phyloP scores from a whole-genome alignment of 2,113 vertebrate genomes.

The Lichenostomus cassidix region DNA sequence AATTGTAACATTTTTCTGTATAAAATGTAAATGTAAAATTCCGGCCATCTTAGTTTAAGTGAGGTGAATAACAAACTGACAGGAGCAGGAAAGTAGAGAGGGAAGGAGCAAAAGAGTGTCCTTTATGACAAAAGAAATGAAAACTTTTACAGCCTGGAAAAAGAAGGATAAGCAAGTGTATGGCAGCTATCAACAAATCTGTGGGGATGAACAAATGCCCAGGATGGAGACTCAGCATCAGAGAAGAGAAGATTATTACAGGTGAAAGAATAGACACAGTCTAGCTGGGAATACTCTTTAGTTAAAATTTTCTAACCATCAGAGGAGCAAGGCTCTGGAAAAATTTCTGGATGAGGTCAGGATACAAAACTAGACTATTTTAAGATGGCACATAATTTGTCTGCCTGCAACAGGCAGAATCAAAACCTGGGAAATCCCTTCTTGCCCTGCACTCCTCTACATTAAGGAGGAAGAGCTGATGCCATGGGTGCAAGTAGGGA shows the following conservation, averaged over 20 bases:
- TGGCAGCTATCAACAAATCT: background rate
- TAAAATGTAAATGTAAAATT: background rate
- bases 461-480: background rate
- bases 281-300: background rate
- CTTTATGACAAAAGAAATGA: background rate
- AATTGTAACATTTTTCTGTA: background rate
- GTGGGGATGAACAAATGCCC: background rate
- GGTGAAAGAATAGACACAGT: background rate
- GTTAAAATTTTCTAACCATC: background rate
- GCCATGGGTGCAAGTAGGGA: rapidly evolving
- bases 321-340: background rate
- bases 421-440: background rate
- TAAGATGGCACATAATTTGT: background rate
- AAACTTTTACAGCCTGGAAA: background rate
- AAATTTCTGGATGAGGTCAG: background rate
- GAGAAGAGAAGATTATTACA: background rate
- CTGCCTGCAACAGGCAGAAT: background rate
- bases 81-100: background rate
- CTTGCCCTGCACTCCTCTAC: rapidly evolving
- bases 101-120: background rate
- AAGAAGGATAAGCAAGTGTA: background rate
- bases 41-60: background rate
- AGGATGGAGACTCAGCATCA: background rate
- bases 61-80: background rate
- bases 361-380: background rate